phyloP scores from a whole-genome alignment of 2,113 vertebrate genomes.

The Syngnathus floridae region DNA sequence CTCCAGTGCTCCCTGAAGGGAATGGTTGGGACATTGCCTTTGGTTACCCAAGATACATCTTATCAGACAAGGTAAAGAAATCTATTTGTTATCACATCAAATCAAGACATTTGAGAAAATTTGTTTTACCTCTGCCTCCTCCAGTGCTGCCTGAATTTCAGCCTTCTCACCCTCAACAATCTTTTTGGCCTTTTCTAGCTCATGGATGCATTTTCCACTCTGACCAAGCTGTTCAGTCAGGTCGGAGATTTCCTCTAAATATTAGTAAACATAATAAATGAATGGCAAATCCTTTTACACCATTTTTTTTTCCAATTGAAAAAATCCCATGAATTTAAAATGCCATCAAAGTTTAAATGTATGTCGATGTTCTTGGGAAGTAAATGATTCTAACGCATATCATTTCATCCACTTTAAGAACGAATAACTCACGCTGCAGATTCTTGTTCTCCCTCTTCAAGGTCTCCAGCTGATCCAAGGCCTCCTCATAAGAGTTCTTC shows the following conservation, averaged over 20 bases:
- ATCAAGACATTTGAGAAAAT: background rate
- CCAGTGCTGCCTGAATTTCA: slow-evolving; percentile 47
- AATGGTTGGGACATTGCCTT: background rate
- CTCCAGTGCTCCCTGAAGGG: slow-evolving; percentile 56
- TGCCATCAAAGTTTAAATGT: no score
- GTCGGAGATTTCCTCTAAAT: slow-evolving; percentile 12
- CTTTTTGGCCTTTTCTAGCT: slow-evolving; percentile 45
- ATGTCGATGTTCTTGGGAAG: no score
- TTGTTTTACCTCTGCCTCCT: slow-evolving; percentile 44
- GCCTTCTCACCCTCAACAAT: slow-evolving; percentile 36
- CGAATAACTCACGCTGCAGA: slow-evolving; percentile 37
- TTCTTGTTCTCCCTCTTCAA: slow-evolving; percentile 54
- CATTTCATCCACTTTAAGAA: no score
- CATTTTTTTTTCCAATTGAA: background rate
- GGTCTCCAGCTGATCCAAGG: slow-evolving; percentile 46
- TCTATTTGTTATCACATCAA: background rate
- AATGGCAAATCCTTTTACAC: no score
- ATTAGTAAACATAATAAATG: background rate
- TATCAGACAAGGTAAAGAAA: background rate
- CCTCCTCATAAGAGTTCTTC: slow-evolving; percentile 53
- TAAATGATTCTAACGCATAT: no score
- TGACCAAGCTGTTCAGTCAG: slow-evolving; percentile 11
- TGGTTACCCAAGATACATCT: background rate
- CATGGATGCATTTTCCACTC: slow-evolving; percentile 40
- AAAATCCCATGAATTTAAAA: no score